Percentiles rank a stretch among this genome's conserved stretches.
Evolutionary conservation across 2,888 invertebrate genomes (phyloP).

Genomic region (Trilocha varians): DNA sequence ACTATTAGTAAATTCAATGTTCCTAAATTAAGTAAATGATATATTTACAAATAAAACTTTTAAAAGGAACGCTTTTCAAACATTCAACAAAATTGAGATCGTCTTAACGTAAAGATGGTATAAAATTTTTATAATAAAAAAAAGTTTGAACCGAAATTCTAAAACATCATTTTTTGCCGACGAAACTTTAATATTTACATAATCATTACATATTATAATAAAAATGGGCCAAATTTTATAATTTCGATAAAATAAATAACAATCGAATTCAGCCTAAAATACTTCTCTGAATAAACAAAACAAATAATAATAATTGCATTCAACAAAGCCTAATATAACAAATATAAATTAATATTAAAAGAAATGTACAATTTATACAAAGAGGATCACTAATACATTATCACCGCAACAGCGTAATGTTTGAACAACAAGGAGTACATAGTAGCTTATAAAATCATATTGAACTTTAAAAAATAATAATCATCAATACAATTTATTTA

Average conservation of each 20-base stretch:
- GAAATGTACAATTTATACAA: conserved; percentile 71
- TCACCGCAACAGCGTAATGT: conserved; percentile 39
- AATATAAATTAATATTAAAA: conserved; percentile 71
- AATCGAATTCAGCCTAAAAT: conserved; percentile 72
- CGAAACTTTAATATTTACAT: conserved; percentile 53
- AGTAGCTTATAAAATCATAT: conserved; percentile 13
- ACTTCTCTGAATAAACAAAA: conserved; percentile 71
- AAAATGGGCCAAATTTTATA: conserved; percentile 61
- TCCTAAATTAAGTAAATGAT: conserved; percentile 53
- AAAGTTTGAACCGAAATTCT: conserved; percentile 62
- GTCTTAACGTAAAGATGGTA: conserved; percentile 72
- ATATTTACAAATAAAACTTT: conserved; percentile 74
- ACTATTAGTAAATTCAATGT: conserved; percentile 68
- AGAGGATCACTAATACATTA: conserved; percentile 61
- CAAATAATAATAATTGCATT: conserved; percentile 73
- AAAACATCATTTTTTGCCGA: conserved; percentile 47
- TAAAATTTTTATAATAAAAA: conserved; percentile 41
- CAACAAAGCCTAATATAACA: conserved; percentile 71
- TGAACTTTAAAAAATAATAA: background rate
- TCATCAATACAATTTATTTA: conserved; percentile 11
- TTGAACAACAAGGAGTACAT: conserved; percentile 6
- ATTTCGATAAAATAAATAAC: conserved; percentile 69
- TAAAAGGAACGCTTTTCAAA: conserved; percentile 73
- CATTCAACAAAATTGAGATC: conserved; percentile 74
- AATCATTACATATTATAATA: conserved; percentile 40